These are phyloP conservation scores for Varanus salvator DNA, from an alignment of 2,113 vertebrate genomes.

Conservation along the genomic window DNA sequence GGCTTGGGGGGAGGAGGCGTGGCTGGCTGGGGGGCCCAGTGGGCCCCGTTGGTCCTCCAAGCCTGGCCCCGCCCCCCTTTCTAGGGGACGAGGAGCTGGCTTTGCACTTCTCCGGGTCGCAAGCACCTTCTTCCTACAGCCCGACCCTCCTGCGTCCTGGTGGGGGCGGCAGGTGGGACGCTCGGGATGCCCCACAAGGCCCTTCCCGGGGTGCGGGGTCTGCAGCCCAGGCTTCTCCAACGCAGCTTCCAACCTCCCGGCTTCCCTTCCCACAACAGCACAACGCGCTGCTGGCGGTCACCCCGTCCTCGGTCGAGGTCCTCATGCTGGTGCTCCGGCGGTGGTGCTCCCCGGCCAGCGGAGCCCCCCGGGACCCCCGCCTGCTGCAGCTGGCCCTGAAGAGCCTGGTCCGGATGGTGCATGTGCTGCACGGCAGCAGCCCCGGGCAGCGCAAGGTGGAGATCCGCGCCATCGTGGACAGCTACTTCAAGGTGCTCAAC, in stretches of 20 bases:
- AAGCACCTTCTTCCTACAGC: not conserved
- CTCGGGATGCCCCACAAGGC: not conserved
- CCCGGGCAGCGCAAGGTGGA: slow-evolving; percentile 82
- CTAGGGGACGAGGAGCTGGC: too few species aligned
- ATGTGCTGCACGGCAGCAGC: slow-evolving; percentile 88
- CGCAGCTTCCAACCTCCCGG: rapidly evolving
- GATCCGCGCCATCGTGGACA: slow-evolving; percentile 85
- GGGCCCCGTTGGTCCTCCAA: too few species aligned
- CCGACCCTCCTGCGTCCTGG: not conserved
- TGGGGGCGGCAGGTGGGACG: not conserved
- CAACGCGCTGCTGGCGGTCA: slow-evolving; percentile 88
- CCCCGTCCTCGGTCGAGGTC: slow-evolving; percentile 79
- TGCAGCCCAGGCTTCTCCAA: not conserved
- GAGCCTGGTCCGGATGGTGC: slow-evolving; percentile 86
- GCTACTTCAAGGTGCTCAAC: slow-evolving; percentile 92
- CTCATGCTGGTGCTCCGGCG: slow-evolving; percentile 84
- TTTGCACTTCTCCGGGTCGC: not conserved
- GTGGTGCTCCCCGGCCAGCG: slow-evolving; percentile 68
- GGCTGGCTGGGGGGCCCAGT: too few species aligned
- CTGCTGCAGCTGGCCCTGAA: slow-evolving; percentile 78
- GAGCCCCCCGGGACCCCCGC: slow-evolving; percentile 47
- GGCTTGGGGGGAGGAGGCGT: too few species aligned
- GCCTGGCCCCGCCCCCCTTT: too few species aligned
- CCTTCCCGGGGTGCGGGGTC: too few species aligned
- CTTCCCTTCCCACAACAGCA: slow-evolving; percentile 70